phyloP scores from a whole-genome alignment of 2,888 invertebrate species.

The Leptinotarsa juncta region DNA sequence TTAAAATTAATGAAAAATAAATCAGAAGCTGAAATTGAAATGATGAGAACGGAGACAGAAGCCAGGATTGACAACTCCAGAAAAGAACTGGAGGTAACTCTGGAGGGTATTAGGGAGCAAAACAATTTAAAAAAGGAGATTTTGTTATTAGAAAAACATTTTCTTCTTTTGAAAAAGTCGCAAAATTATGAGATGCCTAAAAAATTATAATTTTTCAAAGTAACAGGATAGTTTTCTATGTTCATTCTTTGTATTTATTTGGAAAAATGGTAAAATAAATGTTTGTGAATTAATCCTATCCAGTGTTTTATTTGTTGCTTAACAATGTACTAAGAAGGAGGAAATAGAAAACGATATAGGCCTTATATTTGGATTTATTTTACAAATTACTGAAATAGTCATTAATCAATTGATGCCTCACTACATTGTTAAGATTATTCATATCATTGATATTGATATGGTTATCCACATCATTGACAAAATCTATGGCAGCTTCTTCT shows the following conservation, averaged over 20 bases:
- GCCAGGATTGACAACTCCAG: neutral
- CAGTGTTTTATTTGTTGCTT: neutral
- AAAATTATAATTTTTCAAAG: neutral
- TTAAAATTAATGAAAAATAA: neutral
- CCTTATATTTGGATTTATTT: neutral
- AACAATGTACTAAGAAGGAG: neutral
- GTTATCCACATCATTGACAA: neutral
- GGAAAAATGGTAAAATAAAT: neutral
- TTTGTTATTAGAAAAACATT: conserved; percentile 14
- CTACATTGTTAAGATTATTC: neutral
- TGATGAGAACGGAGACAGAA: neutral
- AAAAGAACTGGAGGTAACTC: neutral
- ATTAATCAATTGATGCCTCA: conserved; percentile 1
- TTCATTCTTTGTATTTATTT: neutral
- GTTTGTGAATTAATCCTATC: neutral
- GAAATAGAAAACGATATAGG: neutral
- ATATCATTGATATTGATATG: neutral
- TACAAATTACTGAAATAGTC: neutral
- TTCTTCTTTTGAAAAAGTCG: conserved; percentile 6
- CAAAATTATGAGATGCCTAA: neutral
- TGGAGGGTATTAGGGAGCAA: neutral
- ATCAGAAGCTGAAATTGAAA: neutral
- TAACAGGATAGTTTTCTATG: conserved; percentile 3
- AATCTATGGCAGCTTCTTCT: conserved; percentile 21
- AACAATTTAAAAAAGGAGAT: conserved; percentile 15